These are phyloP conservation scores for Ibycter americanus DNA, from an alignment of 2,797 vertebrate genomes.

Conservation along the genomic window DNA sequence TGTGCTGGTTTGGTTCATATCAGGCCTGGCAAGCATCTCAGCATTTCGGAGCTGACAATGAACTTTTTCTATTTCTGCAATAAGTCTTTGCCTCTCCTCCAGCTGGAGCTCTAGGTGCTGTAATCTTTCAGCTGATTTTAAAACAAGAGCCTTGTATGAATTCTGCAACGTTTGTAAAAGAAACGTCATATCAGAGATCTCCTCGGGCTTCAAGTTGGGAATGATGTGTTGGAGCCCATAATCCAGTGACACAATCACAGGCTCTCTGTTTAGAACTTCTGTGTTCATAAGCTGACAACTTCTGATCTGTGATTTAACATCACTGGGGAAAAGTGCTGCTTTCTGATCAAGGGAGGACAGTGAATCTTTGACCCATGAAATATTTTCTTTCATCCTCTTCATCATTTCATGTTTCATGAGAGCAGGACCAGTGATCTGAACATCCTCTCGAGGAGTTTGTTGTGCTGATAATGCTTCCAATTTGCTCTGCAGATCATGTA, in stretches of 20 bases:
- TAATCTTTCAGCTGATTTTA: conserved; percentile 78
- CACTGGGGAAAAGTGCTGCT: conserved; percentile 84
- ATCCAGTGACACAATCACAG: conserved; percentile 76
- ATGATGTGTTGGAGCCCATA: conserved; percentile 77
- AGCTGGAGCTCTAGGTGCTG: conserved; percentile 84
- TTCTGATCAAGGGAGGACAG: conserved; percentile 74
- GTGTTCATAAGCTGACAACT: conserved; percentile 81
- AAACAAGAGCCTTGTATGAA: conserved; percentile 80
- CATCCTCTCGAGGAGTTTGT: conserved; percentile 55
- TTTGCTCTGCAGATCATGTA: conserved; percentile 77
- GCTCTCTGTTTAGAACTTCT: conserved; percentile 79
- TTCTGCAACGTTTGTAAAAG: conserved; percentile 79
- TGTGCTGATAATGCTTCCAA: conserved; percentile 70
- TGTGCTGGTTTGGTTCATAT: conserved; percentile 33
- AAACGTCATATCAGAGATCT: conserved; percentile 74
- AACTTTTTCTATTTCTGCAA: conserved; percentile 80
- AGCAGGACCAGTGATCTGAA: conserved; percentile 60
- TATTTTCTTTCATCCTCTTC: conserved; percentile 79
- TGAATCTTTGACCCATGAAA: conserved; percentile 83
- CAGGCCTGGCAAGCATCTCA: conserved; percentile 68
- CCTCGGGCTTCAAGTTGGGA: conserved; percentile 73
- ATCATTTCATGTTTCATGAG: conserved; percentile 77
- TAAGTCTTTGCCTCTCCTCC: conserved; percentile 84
- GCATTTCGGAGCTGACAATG: conserved; percentile 80
- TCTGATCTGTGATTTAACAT: conserved; percentile 85